Percentiles rank a stretch among this genome's conserved stretches.
Evolutionary conservation across 2,113 vertebrate genomes (phyloP).

Genomic region (Lamprotornis superbus): DNA sequence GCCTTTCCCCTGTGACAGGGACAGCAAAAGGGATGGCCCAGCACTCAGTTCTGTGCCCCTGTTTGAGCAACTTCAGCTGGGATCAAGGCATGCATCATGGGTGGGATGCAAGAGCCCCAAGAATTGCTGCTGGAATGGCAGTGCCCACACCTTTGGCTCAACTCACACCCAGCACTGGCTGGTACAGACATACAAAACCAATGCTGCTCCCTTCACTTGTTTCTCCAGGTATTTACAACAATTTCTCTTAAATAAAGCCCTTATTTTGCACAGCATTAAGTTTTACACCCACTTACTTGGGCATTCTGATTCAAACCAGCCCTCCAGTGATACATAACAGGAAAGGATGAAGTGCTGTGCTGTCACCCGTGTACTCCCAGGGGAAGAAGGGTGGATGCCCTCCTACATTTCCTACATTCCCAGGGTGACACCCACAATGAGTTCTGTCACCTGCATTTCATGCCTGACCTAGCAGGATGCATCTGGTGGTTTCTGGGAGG

Average conservation of each 20-base stretch:
- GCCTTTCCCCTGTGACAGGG: not conserved
- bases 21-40: not conserved
- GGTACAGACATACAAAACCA: not conserved
- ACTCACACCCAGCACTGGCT: not conserved
- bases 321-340: not conserved
- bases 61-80: not conserved
- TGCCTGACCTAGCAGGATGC: slow-evolving; percentile 48
- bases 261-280: not conserved
- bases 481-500: slow-evolving; percentile 33
- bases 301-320: not conserved
- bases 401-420: not conserved
- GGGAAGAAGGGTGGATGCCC: not conserved
- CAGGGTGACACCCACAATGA: slow-evolving; percentile 4
- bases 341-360: not conserved
- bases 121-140: not conserved
- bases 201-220: not conserved
- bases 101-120: fast-evolving
- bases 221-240: not conserved
- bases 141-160: not conserved
- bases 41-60: not conserved
- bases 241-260: not conserved
- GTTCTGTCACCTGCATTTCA: slow-evolving; percentile 26
- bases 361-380: fast-evolving
- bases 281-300: not conserved
- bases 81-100: no score